These are phyloP conservation scores for Aplocera efformata DNA, from an alignment of 2,888 invertebrate genomes.

Conservation along the genomic window DNA sequence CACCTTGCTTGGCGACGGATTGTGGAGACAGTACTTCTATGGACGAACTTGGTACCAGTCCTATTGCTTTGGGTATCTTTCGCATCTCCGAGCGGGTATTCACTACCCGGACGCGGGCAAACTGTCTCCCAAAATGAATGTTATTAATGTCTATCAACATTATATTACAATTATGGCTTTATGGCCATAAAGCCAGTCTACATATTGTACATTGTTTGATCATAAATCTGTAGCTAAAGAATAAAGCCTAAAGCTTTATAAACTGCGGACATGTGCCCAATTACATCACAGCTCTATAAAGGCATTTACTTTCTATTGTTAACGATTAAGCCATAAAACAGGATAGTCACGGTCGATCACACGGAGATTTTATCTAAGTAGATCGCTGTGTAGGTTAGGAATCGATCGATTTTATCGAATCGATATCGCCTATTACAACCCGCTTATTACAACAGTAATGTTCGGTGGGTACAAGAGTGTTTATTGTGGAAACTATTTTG, in stretches of 20 bases:
- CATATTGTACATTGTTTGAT: slow-evolving; percentile 3
- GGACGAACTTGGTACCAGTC: too few relatives aligned
- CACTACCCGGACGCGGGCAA: too few relatives aligned
- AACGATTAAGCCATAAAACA: slow-evolving; percentile 54
- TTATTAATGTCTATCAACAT: too few relatives aligned
- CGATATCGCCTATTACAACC: slow-evolving; percentile 42
- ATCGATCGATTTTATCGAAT: slow-evolving; percentile 61
- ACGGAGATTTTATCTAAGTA: slow-evolving; percentile 49
- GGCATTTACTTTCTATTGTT: slow-evolving; percentile 57
- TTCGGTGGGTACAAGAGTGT: slow-evolving; percentile 12
- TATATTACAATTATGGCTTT: too few relatives aligned
- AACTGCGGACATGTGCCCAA: background rate
- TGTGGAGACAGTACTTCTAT: too few relatives aligned
- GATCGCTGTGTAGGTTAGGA: slow-evolving; percentile 50
- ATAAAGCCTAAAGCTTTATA: background rate
- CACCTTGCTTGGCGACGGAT: too few relatives aligned
- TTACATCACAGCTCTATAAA: slow-evolving; percentile 28
- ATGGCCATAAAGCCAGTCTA: too few relatives aligned
- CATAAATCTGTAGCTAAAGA: background rate
- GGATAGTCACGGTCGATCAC: slow-evolving; percentile 52
- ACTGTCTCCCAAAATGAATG: too few relatives aligned
- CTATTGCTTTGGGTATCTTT: too few relatives aligned
- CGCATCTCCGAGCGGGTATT: too few relatives aligned
- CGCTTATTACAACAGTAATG: slow-evolving; percentile 15
- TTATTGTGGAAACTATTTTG: slow-evolving; percentile 10